Conservation (phyloP, 1,140 invertebrate species). For the Nymphalis io region DNA sequence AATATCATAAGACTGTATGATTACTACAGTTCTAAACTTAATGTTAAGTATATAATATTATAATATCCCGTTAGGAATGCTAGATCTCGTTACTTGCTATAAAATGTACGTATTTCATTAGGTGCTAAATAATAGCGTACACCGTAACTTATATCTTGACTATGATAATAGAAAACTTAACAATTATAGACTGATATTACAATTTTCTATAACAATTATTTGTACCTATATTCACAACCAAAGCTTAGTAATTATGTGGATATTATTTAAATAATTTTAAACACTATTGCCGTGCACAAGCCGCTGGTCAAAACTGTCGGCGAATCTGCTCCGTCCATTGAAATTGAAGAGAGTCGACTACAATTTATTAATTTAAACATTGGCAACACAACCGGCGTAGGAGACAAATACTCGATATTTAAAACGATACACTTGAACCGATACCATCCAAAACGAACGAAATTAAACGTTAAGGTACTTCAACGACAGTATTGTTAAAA, state of each 20-base stretch:
- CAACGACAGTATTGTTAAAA: slow-evolving; percentile 52
- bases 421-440: slow-evolving; percentile 20
- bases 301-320: slow-evolving; percentile 40
- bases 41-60: slow-evolving; percentile 34
- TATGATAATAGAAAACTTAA: slow-evolving; percentile 39
- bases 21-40: slow-evolving; percentile 37
- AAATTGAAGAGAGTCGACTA: slow-evolving; percentile 45
- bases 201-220: slow-evolving; percentile 49
- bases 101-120: slow-evolving; percentile 44
- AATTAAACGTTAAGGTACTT: slow-evolving; percentile 35
- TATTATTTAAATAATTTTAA: slow-evolving; percentile 44
- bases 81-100: slow-evolving; percentile 73
- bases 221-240: slow-evolving; percentile 71
- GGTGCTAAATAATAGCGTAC: slow-evolving; percentile 46
- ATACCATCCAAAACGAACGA: slow-evolving; percentile 33
- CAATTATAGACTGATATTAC: slow-evolving; percentile 65
- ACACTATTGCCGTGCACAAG: slow-evolving; percentile 22
- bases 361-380: slow-evolving; percentile 25
- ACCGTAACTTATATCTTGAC: slow-evolving; percentile 43
- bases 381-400: slow-evolving; percentile 23
- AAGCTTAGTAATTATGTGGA: slow-evolving; percentile 63
- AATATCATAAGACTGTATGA: slow-evolving; percentile 70
- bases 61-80: slow-evolving; percentile 66
- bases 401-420: slow-evolving; percentile 4
- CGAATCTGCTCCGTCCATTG: slow-evolving; percentile 66